Evolutionary conservation across 1,140 invertebrate species (phyloP), one percentile per base, ranked within the genome.

Genomic region (Apolygus lucorum): DNA sequence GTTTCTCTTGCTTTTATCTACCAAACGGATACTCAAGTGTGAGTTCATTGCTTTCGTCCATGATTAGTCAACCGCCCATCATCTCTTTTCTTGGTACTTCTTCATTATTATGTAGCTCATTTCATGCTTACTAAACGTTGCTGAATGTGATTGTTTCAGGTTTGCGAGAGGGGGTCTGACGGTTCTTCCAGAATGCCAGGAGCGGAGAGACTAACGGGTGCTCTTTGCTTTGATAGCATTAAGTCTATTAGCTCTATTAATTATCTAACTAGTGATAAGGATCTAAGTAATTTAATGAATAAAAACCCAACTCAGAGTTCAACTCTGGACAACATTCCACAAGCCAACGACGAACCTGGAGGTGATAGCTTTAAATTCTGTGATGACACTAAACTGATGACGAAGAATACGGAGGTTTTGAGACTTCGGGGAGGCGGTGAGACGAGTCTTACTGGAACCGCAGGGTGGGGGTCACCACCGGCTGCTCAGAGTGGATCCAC

Each of bases 341-440:
- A 81, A 81, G 82, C 81, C 79, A 83, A 82, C 82, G 83, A 82
- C 82, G 82, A 83, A 80, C 68, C 68, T 74, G 67, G 70, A 68
- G 49, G 49, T 69, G 26, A 68, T 70, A 73, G 72, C 69, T 73
- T 73, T 73, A 73, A 73, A 66, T 70, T 71, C 68, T 70, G 71
- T 73, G 71, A 74, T 70, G 73, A 76, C 67, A 14, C 11, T 73
- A 74, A 75, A 71, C 76, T 11, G 8, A 79, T 76, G 81, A 67
- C 88, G 84, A 86, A 85, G 84, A 42, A 83, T 86, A 22, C 82
- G 84, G 42, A 78, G 75, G 25, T 78, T 81, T 28, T 88, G 70
- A 82, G 88, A 67, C 80, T 91, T n/a, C 80, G 82, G 54, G 90
- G 90, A 59, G 89, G 90, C 26, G 90, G 89, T 42, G 89, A 91